These are phyloP conservation scores for Ephialtes manifestator DNA, from an alignment of 2,888 invertebrate species.

Conservation along the genomic window DNA sequence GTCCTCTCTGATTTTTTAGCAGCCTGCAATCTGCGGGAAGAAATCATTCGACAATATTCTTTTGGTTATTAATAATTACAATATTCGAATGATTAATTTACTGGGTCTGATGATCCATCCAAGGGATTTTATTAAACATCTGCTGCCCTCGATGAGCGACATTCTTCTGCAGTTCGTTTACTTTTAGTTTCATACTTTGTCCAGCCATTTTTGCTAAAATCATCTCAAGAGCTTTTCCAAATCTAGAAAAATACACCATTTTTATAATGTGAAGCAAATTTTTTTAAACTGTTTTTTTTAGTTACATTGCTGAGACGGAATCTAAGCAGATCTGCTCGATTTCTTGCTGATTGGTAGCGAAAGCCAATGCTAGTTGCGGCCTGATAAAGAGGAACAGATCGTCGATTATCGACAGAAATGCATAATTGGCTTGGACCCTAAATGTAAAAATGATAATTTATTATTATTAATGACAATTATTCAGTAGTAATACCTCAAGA, in stretches of 20 bases:
- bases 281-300: neutral
- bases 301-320: slow-evolving; percentile 66
- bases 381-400: slow-evolving; percentile 68
- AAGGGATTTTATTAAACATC: slow-evolving; percentile 64
- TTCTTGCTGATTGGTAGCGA: slow-evolving; percentile 56
- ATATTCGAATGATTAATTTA: slow-evolving; percentile 32
- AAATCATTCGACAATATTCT: neutral
- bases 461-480: neutral
- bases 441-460: neutral
- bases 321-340: slow-evolving; percentile 70
- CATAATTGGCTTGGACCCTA: slow-evolving; percentile 71
- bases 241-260: slow-evolving; percentile 56
- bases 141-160: slow-evolving; percentile 53
- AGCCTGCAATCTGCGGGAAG: slow-evolving; percentile 60
- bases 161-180: slow-evolving; percentile 60
- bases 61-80: neutral
- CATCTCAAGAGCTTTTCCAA: slow-evolving; percentile 67
- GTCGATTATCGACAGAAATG: slow-evolving; percentile 70
- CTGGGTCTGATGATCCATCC: slow-evolving; percentile 72
- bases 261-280: neutral
- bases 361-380: slow-evolving; percentile 67
- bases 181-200: slow-evolving; percentile 40
- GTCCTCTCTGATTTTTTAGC: slow-evolving; percentile 63
- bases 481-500: too few relatives aligned
- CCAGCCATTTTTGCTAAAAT: slow-evolving; percentile 64